A percentile compares a stretch with the other conserved stretches of the same genome.
Evolutionary conservation across 1,140 invertebrate genomes (phyloP).

Genomic region (Atopsyche davidsoni): DNA sequence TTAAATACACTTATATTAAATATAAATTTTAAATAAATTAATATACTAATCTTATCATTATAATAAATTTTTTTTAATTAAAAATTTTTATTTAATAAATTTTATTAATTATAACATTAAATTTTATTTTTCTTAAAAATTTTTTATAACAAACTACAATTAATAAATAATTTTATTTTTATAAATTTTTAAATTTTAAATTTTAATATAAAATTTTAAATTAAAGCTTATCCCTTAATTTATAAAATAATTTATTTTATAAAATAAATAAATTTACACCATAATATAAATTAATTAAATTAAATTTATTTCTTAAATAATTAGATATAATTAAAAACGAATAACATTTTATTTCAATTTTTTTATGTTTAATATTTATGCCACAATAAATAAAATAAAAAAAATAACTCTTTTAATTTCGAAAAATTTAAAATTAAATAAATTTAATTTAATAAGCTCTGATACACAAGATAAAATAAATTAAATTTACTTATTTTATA

Average conservation of each 20-base stretch:
- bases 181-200: slow-evolving; percentile 35
- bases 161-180: not conserved
- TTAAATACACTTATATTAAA: not conserved
- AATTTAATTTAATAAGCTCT: slow-evolving; percentile 54
- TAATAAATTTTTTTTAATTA: slow-evolving; percentile 32
- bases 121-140: slow-evolving; percentile 30
- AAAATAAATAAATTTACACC: slow-evolving; percentile 45
- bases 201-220: slow-evolving; percentile 40
- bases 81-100: slow-evolving; percentile 30
- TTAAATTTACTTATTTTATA: slow-evolving; percentile 45
- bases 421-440: slow-evolving; percentile 45
- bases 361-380: slow-evolving; percentile 51
- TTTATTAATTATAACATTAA: slow-evolving; percentile 18
- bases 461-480: slow-evolving; percentile 61
- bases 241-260: slow-evolving; percentile 41
- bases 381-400: slow-evolving; percentile 48
- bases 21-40: not conserved
- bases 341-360: slow-evolving; percentile 56
- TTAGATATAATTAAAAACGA: slow-evolving; percentile 58
- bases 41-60: not conserved
- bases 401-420: slow-evolving; percentile 50
- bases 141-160: slow-evolving; percentile 19
- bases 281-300: slow-evolving; percentile 44
- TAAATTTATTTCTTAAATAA: slow-evolving; percentile 57
- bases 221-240: slow-evolving; percentile 38